Evolutionary conservation across 2,888 invertebrate species (phyloP), one percentile per base, ranked within the genome.

Genomic region (Lithodes maja): DNA sequence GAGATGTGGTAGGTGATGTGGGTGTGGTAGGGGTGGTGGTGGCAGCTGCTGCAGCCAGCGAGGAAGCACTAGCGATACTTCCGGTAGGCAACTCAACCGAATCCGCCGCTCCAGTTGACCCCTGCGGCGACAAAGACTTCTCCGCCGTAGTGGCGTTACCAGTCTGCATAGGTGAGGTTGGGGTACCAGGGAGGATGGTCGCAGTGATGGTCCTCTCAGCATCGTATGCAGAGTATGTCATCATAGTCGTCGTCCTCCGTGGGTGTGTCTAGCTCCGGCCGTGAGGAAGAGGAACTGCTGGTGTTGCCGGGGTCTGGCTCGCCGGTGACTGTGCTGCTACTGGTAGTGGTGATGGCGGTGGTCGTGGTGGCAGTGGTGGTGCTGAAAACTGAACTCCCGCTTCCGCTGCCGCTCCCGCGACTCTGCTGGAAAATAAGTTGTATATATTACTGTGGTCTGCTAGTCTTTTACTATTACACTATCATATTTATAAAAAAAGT

Each of bases 321-420:
- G n/a, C 49, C 5, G 52, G 85, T 50, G 49, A 78, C 15, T 49
- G 78, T 78, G 85, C 54, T 78, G 49, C 61, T 85, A 68, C 55
- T 54, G 61, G 55, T 80, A 53, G 83, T 71, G 74, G 83, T n/a
- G 53, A 74, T 54, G 52, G 71, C 7, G 53, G 74, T 33, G 33
- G 71, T 74, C 52, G 74, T 52, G n/a, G 83, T 83, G 55, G 74
- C n/a, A 9, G 84, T 84, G 75, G 85, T 85, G 84, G 81, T 75
- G 78, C 83, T 78, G 75, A 80, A 74, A 17, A 84, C 71, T 5
- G 9, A 71, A 61, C 85, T 82, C 2, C 85, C 77, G 50, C 81
- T 5, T 69, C 78, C 68, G 15, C 55, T 33, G 50, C 53, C 9
- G 52, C 50, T 49, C 54, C 68, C 2, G 33, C 82, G 52, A 81